A percentile compares a stretch with the other conserved stretches of the same genome.
Evolutionary conservation across 2,797 vertebrate genomes (phyloP).

Genomic region (Fistularia tabacaria): DNA sequence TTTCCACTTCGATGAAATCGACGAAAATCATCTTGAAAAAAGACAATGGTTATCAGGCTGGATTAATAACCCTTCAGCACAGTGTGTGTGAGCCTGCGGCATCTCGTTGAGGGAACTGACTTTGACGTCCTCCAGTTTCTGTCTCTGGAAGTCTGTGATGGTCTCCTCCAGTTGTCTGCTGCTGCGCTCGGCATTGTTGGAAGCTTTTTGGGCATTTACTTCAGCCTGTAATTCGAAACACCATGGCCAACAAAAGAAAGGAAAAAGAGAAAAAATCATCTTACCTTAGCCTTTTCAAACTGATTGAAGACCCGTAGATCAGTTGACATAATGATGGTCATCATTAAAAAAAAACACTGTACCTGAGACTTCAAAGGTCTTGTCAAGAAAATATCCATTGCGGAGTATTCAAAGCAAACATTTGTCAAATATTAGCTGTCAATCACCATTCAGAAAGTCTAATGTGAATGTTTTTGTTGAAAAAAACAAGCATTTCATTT

Average conservation of each 20-base stretch:
- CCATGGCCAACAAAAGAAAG: background rate
- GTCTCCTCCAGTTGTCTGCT: conserved; percentile 74
- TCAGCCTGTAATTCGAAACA: conserved; percentile 67
- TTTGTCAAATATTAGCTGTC: too few relatives aligned
- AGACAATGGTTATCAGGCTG: background rate
- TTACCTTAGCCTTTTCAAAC: background rate
- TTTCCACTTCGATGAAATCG: conserved; percentile 82
- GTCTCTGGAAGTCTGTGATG: conserved; percentile 75
- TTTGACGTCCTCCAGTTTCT: conserved; percentile 79
- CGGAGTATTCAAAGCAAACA: too few relatives aligned
- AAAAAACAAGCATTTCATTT: background rate
- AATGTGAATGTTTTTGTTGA: too few relatives aligned
- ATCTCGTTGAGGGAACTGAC: conserved; percentile 40
- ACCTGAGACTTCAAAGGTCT: conserved; percentile 74
- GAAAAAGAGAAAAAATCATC: background rate
- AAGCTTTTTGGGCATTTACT: conserved; percentile 74
- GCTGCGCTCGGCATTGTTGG: conserved; percentile 68
- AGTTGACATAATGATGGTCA: background rate
- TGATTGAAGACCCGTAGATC: background rate
- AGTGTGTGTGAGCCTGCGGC: background rate
- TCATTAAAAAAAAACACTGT: conserved; percentile 17
- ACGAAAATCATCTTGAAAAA: conserved; percentile 71
- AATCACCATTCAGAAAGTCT: too few relatives aligned
- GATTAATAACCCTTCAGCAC: too few relatives aligned
- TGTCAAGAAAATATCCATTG: conserved; percentile 61